Evolutionary conservation across 2,888 invertebrate species (phyloP).

Genomic region (Drosophila neonasuta): DNA sequence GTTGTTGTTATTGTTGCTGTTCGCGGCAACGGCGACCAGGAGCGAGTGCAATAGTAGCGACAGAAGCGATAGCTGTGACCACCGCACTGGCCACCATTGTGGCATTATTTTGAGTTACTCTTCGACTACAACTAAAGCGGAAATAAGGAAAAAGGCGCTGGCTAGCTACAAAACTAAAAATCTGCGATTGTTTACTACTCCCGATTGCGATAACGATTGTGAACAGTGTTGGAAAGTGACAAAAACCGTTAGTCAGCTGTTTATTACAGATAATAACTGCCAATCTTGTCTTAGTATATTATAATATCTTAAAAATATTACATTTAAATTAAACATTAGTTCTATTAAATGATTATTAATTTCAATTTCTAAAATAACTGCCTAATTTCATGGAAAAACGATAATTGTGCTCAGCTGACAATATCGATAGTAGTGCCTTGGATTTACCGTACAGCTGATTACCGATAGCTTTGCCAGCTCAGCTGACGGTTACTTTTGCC

Average conservation of each 20-base stretch:
- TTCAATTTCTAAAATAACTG: too few species aligned
- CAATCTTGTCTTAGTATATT: too few species aligned
- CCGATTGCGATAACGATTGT: conserved; percentile 20
- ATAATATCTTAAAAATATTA: too few species aligned
- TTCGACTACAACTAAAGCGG: conserved; percentile 14
- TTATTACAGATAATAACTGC: too few species aligned
- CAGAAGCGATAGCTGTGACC: conserved; percentile 35
- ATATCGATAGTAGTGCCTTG: too few species aligned
- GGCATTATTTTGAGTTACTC: conserved; percentile 35
- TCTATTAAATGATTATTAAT: too few species aligned
- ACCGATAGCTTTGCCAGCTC: neutral
- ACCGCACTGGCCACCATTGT: conserved; percentile 50
- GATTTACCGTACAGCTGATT: too few species aligned
- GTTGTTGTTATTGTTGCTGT: conserved; percentile 14
- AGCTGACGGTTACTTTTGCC: neutral
- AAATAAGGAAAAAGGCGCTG: conserved; percentile 39
- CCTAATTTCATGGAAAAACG: too few species aligned
- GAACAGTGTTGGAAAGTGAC: neutral
- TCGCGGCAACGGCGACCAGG: conserved; percentile 24
- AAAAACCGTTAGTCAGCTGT: neutral
- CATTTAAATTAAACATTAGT: too few species aligned
- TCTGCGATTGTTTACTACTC: conserved; percentile 25
- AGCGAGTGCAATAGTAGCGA: conserved; percentile 24
- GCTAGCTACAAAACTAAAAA: conserved; percentile 13
- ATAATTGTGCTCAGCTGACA: too few species aligned